Evolutionary conservation across 2,888 invertebrate genomes (phyloP).

Genomic region (Allacma fusca): DNA sequence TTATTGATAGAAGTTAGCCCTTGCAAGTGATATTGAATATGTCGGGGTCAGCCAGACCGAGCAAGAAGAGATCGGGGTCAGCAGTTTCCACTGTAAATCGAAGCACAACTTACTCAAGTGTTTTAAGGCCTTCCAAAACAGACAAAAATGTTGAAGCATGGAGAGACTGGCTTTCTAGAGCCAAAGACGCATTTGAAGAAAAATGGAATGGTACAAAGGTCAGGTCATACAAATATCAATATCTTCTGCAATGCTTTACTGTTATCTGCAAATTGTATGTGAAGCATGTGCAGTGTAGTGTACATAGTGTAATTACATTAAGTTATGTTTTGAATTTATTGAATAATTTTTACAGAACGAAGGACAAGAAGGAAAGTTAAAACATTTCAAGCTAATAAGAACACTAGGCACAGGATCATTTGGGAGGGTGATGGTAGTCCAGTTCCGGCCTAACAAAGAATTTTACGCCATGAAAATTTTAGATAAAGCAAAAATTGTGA

Average conservation of each 20-base stretch:
- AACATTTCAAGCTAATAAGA: slow-evolving; percentile 98
- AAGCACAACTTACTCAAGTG: neutral
- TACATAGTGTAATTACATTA: neutral
- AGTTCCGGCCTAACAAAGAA: slow-evolving; percentile 71
- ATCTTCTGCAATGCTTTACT: no score
- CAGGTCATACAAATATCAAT: no score
- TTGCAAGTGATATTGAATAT: no score
- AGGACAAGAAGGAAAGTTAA: slow-evolving; percentile 77
- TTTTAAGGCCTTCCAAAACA: neutral
- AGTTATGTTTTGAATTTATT: no score
- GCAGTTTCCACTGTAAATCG: no score
- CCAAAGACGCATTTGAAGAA: slow-evolving; percentile 57
- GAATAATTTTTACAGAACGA: slow-evolving; percentile 63
- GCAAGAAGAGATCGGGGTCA: no score
- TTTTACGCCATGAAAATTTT: slow-evolving; percentile 99
- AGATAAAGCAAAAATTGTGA: slow-evolving; percentile 99
- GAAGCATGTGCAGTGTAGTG: no score
- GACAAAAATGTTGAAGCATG: slow-evolving; percentile 10
- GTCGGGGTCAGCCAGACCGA: no score
- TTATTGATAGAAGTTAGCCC: no score
- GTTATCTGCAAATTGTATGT: no score
- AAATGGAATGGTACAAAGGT: slow-evolving; percentile 49
- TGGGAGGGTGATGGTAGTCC: slow-evolving; percentile 61
- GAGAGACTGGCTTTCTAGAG: slow-evolving; percentile 47
- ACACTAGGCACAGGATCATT: slow-evolving; percentile 99